Conservation (phyloP, 2,888 invertebrate species). For the Philaethria dido region DNA sequence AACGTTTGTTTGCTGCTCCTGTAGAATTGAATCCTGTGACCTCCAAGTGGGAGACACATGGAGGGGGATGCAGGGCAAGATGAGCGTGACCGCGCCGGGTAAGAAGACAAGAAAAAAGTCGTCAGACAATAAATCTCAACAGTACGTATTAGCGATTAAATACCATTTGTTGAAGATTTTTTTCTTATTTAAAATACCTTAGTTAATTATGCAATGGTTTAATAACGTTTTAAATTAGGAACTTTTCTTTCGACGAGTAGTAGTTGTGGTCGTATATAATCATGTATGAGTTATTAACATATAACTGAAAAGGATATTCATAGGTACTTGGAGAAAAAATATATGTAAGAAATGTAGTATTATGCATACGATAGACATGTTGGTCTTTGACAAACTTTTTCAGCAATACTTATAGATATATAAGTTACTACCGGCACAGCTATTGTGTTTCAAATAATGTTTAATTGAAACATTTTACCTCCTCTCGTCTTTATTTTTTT, state of each 20-base stretch:
- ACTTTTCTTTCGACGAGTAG: neutral
- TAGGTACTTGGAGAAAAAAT: no score
- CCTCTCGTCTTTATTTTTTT: no score
- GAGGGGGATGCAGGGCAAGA: conserved; percentile 93
- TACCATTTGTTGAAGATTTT: conserved; percentile 55
- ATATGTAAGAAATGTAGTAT: no score
- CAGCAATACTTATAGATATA: no score
- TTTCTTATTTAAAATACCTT: conserved; percentile 15
- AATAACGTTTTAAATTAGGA: neutral
- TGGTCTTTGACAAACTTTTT: no score
- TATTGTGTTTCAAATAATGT: no score
- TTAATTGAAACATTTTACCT: no score
- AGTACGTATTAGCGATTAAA: conserved; percentile 79
- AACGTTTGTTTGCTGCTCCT: conserved; percentile 82
- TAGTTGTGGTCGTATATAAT: neutral
- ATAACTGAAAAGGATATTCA: no score
- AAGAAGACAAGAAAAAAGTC: conserved; percentile 89
- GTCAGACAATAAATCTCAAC: conserved; percentile 87
- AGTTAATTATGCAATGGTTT: neutral
- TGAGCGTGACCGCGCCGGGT: conserved; percentile 89
- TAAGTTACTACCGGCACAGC: no score
- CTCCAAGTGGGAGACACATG: conserved; percentile 87
- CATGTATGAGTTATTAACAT: neutral
- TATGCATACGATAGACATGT: no score
- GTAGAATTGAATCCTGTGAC: conserved; percentile 96